Percentiles rank a stretch among this genome's conserved stretches.
Evolutionary conservation across 2,797 vertebrate genomes (phyloP).

Genomic region (Sebastes itinus): DNA sequence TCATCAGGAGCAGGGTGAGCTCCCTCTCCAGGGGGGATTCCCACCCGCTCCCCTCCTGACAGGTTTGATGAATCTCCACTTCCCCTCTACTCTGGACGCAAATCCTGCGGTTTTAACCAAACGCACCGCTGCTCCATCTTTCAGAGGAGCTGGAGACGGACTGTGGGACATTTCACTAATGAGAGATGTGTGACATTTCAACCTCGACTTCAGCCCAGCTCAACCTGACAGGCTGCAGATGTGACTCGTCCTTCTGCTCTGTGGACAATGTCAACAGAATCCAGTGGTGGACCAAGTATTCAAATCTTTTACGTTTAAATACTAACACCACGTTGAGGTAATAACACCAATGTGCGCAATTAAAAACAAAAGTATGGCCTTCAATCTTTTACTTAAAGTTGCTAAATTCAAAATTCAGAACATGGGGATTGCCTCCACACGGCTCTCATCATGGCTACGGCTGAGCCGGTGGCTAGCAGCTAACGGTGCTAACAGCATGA

Average conservation of each 20-base stretch:
- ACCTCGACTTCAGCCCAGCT: constrained; percentile 13
- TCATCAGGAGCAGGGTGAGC: constrained; percentile 54
- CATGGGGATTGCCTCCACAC: neutral
- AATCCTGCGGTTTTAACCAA: constrained; percentile 57
- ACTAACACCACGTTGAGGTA: neutral
- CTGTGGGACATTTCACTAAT: constrained; percentile 47
- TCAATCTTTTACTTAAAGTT: neutral
- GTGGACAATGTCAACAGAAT: constrained; percentile 37
- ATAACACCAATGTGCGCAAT: neutral
- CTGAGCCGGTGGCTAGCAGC: neutral
- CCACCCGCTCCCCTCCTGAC: constrained; percentile 46
- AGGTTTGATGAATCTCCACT: constrained; percentile 72
- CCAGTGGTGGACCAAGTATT: neutral
- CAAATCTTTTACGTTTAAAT: neutral
- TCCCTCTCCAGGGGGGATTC: constrained; percentile 51
- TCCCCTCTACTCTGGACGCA: constrained; percentile 29
- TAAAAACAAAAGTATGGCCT: neutral
- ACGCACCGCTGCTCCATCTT: constrained; percentile 38
- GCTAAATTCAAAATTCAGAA: neutral
- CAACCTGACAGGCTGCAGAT: constrained; percentile 39
- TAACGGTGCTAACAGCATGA: neutral
- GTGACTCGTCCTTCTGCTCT: constrained; percentile 33
- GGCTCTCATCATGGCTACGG: neutral
- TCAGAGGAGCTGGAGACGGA: neutral
- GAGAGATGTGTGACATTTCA: constrained; percentile 48